Conservation (phyloP, 2,113 vertebrate species). For the Sialia sialis region DNA sequence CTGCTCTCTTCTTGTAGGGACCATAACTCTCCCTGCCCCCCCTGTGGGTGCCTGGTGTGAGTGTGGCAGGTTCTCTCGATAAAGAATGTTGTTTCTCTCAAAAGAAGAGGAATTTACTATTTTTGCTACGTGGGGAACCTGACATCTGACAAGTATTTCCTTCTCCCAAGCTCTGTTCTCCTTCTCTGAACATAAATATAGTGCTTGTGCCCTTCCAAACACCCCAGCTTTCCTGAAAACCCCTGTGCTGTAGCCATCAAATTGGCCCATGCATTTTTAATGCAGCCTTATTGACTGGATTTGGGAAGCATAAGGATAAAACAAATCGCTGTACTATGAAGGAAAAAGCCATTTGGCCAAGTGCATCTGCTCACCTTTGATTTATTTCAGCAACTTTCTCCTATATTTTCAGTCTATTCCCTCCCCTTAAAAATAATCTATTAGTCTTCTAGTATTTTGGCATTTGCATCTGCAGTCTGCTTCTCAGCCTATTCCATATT, state of each 20-base stretch:
- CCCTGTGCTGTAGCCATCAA: background rate
- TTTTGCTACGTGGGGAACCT: conserved; percentile 5
- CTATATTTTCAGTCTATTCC: conserved; percentile 41
- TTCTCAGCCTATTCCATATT: conserved; percentile 33
- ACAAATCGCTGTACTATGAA: conserved; percentile 17
- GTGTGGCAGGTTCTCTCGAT: background rate
- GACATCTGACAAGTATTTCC: conserved; percentile 20
- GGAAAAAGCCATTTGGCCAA: conserved; percentile 57
- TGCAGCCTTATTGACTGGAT: conserved; percentile 53
- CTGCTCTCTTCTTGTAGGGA: background rate
- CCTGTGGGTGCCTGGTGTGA: background rate
- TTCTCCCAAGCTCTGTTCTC: background rate
- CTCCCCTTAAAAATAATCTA: conserved; percentile 44
- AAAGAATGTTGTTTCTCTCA: background rate
- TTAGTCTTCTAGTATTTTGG: conserved; percentile 52
- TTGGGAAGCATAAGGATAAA: conserved; percentile 27
- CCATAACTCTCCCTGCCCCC: background rate
- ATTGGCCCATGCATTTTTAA: conserved; percentile 64
- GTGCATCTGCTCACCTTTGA: conserved; percentile 62
- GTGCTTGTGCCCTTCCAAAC: background rate
- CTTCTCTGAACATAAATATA: background rate
- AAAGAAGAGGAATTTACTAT: conserved; percentile 19
- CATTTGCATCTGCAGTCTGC: conserved; percentile 49
- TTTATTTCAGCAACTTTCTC: conserved; percentile 56
- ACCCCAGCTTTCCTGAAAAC: background rate